A percentile compares a stretch with the other conserved stretches of the same genome.
Conservation (phyloP, 2,888 invertebrate species). For the Agonum fuliginosum region DNA sequence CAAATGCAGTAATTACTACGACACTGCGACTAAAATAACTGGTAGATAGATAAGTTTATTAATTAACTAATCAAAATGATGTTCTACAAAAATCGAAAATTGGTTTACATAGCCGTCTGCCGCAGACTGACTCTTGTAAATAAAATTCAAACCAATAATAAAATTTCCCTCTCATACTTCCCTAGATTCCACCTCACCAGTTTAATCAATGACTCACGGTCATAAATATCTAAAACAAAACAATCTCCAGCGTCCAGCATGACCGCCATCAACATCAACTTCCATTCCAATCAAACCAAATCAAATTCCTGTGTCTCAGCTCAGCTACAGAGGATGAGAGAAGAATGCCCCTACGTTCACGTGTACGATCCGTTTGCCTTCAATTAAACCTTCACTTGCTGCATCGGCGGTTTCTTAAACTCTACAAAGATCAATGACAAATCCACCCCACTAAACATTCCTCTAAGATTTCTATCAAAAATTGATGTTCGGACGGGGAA, state of each 20-base stretch:
- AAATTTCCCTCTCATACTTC: too few relatives aligned
- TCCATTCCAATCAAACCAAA: constrained; percentile 18
- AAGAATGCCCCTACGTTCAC: neutral
- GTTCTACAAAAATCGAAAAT: too few relatives aligned
- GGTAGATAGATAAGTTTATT: too few relatives aligned
- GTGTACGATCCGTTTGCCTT: constrained; percentile 29
- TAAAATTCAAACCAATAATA: too few relatives aligned
- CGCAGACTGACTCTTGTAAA: too few relatives aligned
- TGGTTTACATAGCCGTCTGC: too few relatives aligned
- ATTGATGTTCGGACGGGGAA: constrained; percentile 66
- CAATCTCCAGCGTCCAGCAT: neutral
- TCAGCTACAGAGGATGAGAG: neutral
- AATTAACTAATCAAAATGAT: too few relatives aligned
- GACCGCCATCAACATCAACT: constrained; percentile 2
- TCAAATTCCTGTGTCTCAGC: constrained; percentile 16
- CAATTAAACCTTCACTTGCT: constrained; percentile 44
- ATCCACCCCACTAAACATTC: constrained; percentile 65
- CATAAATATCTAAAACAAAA: constrained; percentile 24
- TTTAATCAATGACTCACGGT: constrained; percentile 6
- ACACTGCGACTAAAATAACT: too few relatives aligned
- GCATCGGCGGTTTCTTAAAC: constrained; percentile 12
- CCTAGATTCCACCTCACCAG: too few relatives aligned
- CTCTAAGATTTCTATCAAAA: constrained; percentile 67
- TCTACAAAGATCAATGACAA: constrained; percentile 64
- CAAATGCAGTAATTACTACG: too few relatives aligned